These are phyloP conservation scores for Drymonia ruficornis DNA, from an alignment of 2,888 invertebrate species.

Conservation along the genomic window DNA sequence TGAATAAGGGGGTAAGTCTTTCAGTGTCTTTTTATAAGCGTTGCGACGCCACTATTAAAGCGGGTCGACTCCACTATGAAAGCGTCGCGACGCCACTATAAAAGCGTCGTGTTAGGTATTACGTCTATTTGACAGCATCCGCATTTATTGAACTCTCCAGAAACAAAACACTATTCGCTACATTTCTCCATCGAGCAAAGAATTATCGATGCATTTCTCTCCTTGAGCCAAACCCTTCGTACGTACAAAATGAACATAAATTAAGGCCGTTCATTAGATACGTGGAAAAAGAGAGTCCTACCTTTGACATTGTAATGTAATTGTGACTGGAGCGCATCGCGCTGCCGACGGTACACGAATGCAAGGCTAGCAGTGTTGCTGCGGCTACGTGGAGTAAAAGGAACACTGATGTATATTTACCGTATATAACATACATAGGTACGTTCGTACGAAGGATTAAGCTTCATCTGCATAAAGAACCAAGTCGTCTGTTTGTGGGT, in stretches of 20 bases:
- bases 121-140: too few relatives aligned
- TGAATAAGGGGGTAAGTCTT: too few relatives aligned
- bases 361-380: slow-evolving; percentile 2
- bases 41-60: too few relatives aligned
- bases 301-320: slow-evolving; percentile 60
- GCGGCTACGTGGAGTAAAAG: not conserved
- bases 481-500: too few relatives aligned
- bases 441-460: not conserved
- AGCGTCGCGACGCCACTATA: too few relatives aligned
- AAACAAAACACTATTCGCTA: slow-evolving; percentile 8
- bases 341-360: slow-evolving; percentile 5
- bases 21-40: too few relatives aligned
- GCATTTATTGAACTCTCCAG: not conserved
- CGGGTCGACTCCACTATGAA: too few relatives aligned
- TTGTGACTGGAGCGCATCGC: slow-evolving; percentile 30
- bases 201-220: slow-evolving; percentile 13
- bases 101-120: too few relatives aligned
- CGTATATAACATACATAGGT: not conserved
- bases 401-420: not conserved
- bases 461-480: too few relatives aligned
- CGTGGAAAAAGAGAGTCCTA: slow-evolving; percentile 54
- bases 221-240: slow-evolving; percentile 14
- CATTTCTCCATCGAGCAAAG: too few relatives aligned
- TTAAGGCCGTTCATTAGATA: slow-evolving; percentile 63
- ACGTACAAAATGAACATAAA: slow-evolving; percentile 59